Evolutionary conservation across 2,888 invertebrate species (phyloP), one percentile per base, ranked within the genome.

Genomic region (Spisula solida): DNA sequence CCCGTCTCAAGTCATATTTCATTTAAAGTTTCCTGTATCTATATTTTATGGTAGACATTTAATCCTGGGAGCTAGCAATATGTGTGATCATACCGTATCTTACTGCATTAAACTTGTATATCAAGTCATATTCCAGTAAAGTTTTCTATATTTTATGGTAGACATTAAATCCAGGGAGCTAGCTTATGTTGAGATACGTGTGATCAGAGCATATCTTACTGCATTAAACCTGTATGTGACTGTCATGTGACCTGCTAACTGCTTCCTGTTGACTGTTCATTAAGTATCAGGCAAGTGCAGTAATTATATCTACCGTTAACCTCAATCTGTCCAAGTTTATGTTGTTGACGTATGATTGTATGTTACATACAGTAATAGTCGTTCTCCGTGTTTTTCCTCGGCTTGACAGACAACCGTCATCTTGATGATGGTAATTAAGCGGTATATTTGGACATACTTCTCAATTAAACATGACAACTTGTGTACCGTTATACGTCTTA

Each of bases 391-490:
- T 83, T 83, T 83, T 83, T 25, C 75, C 18, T 34, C 55, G 31
- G 55, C 56, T 79, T 85, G 85, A 78, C 85, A 85, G 31, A 78
- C 51, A 41, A 18, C 75, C 47, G 85, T 85, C 85, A 85, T 56
- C 78, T 55, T 56, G 34, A 16, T 31, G 56, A 10, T 78, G 25
- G 41, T 85, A 85, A 85, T 85, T 78, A 85, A 85, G 85, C 56
- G 25, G 85, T 79, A 78, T 79, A 70, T 56, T n/a, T 34, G 16
- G 47, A 51, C 85, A 55, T 75, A 79, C 85, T 85, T 85, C 78
- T 51, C 78, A 51, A 34, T 51, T 79, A 78, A 20, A 75, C 56
- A 85, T 85, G 85, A 85, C 85, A 85, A 55, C 16, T 55, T 29
- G 51, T 55, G 56, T 79, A 85, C 31, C 41, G 34, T 85, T 85